Evolutionary conservation across 2,888 invertebrate genomes (phyloP).

Genomic region (Platerodrilus igneus): DNA sequence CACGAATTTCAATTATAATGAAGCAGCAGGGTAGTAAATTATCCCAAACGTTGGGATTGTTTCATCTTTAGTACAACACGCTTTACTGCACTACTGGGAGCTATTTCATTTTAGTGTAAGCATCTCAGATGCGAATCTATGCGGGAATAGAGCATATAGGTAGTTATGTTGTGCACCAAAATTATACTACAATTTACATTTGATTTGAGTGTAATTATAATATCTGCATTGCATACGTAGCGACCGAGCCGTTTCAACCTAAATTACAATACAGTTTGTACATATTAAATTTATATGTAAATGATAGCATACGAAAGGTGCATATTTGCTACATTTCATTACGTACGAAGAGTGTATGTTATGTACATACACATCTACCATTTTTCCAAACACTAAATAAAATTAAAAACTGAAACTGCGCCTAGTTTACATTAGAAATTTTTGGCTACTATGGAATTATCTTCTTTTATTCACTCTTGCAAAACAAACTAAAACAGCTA

Average conservation of each 20-base stretch:
- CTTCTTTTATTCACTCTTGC: too few relatives aligned
- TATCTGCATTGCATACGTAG: slow-evolving; percentile 12
- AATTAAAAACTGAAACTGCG: too few relatives aligned
- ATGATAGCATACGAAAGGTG: too few relatives aligned
- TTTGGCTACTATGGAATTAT: too few relatives aligned
- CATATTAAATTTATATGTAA: too few relatives aligned
- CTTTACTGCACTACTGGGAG: slow-evolving; percentile 22
- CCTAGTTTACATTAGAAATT: too few relatives aligned
- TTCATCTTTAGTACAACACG: slow-evolving; percentile 15
- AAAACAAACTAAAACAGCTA: too few relatives aligned
- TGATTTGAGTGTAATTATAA: slow-evolving; percentile 22
- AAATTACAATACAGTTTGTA: slow-evolving; percentile 10
- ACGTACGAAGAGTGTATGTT: too few relatives aligned
- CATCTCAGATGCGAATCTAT: slow-evolving; percentile 19
- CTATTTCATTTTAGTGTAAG: slow-evolving; percentile 21
- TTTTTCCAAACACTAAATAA: too few relatives aligned
- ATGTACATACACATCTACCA: too few relatives aligned
- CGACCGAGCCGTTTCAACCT: slow-evolving; percentile 12
- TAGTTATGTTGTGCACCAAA: slow-evolving; percentile 16
- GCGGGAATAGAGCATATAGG: slow-evolving; percentile 12
- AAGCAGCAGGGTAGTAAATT: slow-evolving; percentile 21
- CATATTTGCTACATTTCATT: too few relatives aligned
- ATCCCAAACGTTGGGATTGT: slow-evolving; percentile 23
- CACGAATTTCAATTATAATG: slow-evolving; percentile 19
- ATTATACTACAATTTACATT: slow-evolving; percentile 19